Evolutionary conservation across 2,888 invertebrate genomes (phyloP), one percentile per base, ranked within the genome.

Genomic region (Chymomyza fuscimana): DNA sequence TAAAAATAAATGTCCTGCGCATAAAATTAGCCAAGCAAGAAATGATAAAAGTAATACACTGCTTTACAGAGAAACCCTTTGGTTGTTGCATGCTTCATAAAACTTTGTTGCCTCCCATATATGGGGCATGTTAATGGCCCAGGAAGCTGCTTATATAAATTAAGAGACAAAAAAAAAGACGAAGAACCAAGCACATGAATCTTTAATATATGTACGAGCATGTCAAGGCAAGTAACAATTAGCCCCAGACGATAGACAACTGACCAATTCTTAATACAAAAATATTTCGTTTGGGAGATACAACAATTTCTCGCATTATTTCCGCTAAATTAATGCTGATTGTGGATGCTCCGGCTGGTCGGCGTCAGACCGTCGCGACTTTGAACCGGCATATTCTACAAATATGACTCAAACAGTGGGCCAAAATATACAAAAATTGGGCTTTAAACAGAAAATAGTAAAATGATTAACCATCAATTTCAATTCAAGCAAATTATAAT

Each of bases 321-420:
- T 90, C 88, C 89, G 86, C 87, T 88, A 90, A 90, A 91, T 90
- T 91, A 86, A 89, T 89, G 86, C 84, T 81, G 87, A 87, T 85
- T 89, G 87, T 86, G 87, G 86, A 76, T 78, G 81, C 78, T 80
- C 78, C 73, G 70, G 32, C 74, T 61, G 63, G 65, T 72, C 67
- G 81, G 72, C 83, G 81, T 72, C 80, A 51, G 69, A 72, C 76
- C 77, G 87, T 82, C 86, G 89, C 87, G 86, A 73, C 72, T 59
- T 58, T 69, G 67, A 69, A 46, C 12, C 12, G 40, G 40, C 40
- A 12, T 12, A 7, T 46, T 4, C 72, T 62, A 56, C 51, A 40
- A 40, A n/a, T 54, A 5, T 54, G 2, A 7, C 22, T n/a, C 4
- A 40, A n/a, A 61, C 19, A 59, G 65, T 76, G 76, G 74, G 40